These are phyloP conservation scores for Amazona guildingii DNA, from an alignment of 2,113 vertebrate genomes.

Conservation along the genomic window DNA sequence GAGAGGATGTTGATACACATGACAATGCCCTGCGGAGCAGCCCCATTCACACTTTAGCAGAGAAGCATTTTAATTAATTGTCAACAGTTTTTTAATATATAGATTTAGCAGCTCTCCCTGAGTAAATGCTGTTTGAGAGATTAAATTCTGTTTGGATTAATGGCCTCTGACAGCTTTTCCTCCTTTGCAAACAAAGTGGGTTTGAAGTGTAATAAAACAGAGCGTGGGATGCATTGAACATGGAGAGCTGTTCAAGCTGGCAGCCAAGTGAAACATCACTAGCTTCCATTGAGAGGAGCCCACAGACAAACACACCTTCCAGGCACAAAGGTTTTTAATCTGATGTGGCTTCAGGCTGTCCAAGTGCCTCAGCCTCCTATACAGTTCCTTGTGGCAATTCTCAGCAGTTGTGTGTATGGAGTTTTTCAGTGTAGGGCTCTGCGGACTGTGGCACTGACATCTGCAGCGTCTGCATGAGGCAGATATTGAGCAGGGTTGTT, in stretches of 20 bases:
- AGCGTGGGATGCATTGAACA: constrained; percentile 44
- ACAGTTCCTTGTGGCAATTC: neutral
- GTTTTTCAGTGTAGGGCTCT: neutral
- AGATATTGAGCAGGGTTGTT: neutral
- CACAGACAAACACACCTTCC: neutral
- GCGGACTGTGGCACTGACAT: neutral
- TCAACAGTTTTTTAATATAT: constrained; percentile 63
- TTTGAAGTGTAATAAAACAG: constrained; percentile 66
- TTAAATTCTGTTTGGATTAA: constrained; percentile 71
- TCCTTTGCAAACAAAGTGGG: constrained; percentile 68
- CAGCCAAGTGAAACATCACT: neutral
- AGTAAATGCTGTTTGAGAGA: constrained; percentile 64
- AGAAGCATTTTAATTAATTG: constrained; percentile 66
- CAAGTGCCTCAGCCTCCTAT: neutral
- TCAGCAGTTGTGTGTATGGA: accelerated
- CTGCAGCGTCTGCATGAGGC: neutral
- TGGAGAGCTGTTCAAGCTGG: constrained; percentile 26
- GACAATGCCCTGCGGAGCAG: neutral
- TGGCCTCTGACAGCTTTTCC: constrained; percentile 70
- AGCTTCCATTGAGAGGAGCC: neutral
- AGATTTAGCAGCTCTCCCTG: constrained; percentile 55
- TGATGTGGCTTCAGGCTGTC: neutral
- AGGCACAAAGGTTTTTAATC: neutral
- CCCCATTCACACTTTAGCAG: neutral
- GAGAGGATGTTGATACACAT: neutral